A percentile compares a stretch with the other conserved stretches of the same genome.
These are phyloP conservation scores for Melanostoma mellinum DNA, from an alignment of 2,888 invertebrate genomes.

Conservation along the genomic window DNA sequence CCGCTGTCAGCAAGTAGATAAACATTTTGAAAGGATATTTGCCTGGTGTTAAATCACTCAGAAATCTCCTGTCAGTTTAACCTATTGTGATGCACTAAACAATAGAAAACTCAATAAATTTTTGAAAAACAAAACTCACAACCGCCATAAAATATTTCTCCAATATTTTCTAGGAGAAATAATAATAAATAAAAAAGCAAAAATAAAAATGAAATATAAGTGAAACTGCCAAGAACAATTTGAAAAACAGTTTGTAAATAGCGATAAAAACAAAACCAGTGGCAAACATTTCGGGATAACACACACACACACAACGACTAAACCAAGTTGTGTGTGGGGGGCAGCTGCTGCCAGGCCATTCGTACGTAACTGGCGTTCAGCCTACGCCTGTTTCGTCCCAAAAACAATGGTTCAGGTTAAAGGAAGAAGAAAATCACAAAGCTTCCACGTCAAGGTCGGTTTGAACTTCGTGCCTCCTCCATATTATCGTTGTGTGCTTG, in stretches of 20 bases:
- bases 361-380: slow-evolving; percentile 19
- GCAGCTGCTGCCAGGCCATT: slow-evolving; percentile 23
- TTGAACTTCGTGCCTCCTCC: background rate
- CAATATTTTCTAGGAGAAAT: background rate
- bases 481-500: slow-evolving; percentile 13
- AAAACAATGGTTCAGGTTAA: background rate
- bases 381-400: slow-evolving; percentile 16
- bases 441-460: slow-evolving; percentile 13
- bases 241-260: slow-evolving; percentile 24
- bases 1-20: slow-evolving; percentile 20
- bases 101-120: slow-evolving; percentile 43
- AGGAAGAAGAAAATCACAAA: slow-evolving; percentile 3
- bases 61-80: slow-evolving; percentile 37
- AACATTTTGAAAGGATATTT: slow-evolving; percentile 7
- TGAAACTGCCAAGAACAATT: background rate
- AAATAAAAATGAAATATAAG: background rate
- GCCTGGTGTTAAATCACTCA: slow-evolving; percentile 9
- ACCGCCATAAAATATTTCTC: slow-evolving; percentile 4
- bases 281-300: background rate
- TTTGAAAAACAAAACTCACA: background rate
- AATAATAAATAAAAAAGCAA: slow-evolving; percentile 7
- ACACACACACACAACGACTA: no score
- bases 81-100: slow-evolving; percentile 47
- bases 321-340: background rate
- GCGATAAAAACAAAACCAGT: slow-evolving; percentile 30